Base-by-base conservation (phyloP, 2,888 invertebrate species). In the Dolomedes plantarius region DNA sequence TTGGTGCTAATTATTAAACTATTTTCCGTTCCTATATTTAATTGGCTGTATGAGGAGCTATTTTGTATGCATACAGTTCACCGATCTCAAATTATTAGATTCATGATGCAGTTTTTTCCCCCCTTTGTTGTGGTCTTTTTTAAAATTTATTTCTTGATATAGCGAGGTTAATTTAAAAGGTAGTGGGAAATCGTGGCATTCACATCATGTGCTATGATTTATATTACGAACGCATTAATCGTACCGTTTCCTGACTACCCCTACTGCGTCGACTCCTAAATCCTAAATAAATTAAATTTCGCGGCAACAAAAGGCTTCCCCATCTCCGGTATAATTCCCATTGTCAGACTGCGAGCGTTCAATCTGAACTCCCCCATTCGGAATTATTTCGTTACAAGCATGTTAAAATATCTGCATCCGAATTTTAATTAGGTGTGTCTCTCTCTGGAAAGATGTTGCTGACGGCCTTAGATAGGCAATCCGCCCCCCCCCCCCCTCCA, bases 351-450 rank as follows among this genome's bases (percentile, higher is more conserved):
- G n/a, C 9, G 1, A 9, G 41, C 41, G 3, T 56, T 56, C 56
- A 56, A 56, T 23, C 23, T 11, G 23, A 23, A 56, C 19, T 56
- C 23, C 56, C 23, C 56, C 56, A 56, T 23, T 16, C 23, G 3
- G 23, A 23, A 23, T 56, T 23, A 23, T 56, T 56, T 56, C 23
- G 19, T n/a, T 56, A 56, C 16, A 23, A 23, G 56, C 56, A 19
- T 56, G 56, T 56, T 56, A 56, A 56, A 56, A 56, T 56, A 56
- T 23, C 23, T 56, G 56, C 23, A 56, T 56, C 56, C 19, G 56
- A 56, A 23, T 56, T 56, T 56, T 56, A 56, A 56, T 56, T 56
- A 56, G 56, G 56, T 56, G 56, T 56, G 56, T 23, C 56, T 56
- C 16, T 46, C n/a, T n/a, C n/a, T n/a, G 5, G 2, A 23, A 56